Conservation (phyloP, 2,888 invertebrate genomes). For the Standfussiana lucernea region DNA sequence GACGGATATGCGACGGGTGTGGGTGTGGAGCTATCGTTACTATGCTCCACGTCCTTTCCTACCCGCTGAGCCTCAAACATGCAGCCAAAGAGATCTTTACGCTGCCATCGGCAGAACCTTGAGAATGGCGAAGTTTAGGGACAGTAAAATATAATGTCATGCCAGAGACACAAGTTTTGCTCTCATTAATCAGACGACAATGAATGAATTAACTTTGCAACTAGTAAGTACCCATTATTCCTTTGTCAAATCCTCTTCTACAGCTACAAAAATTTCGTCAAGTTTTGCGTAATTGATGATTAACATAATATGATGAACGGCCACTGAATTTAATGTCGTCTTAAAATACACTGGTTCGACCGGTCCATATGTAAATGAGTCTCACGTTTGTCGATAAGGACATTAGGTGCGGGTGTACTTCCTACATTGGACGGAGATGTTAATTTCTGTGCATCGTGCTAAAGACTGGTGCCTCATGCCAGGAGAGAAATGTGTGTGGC, state of each 20-base stretch:
- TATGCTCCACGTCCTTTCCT: not conserved
- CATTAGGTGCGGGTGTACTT: constrained; percentile 27
- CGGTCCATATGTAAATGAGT: constrained; percentile 41
- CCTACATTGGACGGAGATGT: constrained; percentile 13
- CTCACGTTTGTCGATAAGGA: constrained; percentile 1
- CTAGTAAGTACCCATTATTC: not conserved
- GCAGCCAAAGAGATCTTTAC: not conserved
- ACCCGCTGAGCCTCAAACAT: not conserved
- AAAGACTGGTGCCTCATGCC: not conserved
- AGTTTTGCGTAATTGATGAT: not conserved
- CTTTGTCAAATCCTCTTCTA: not conserved
- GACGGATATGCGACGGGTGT: not conserved
- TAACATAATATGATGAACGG: constrained; percentile 19
- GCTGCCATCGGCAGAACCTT: not conserved
- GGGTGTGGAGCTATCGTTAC: not conserved
- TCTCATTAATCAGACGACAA: not conserved
- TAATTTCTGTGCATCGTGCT: constrained; percentile 24
- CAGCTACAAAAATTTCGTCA: not conserved
- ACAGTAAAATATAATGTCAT: not conserved
- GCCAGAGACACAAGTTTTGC: not conserved
- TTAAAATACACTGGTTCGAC: constrained; percentile 34
- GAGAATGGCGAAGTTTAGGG: not conserved
- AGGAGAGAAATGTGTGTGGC: constrained; percentile 31
- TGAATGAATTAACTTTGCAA: not conserved
- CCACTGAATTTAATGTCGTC: constrained; percentile 14